Percentiles rank a stretch among this genome's conserved stretches.
These are phyloP conservation scores for Priocnemis perturbator DNA, from an alignment of 2,888 invertebrate genomes.

Conservation along the genomic window DNA sequence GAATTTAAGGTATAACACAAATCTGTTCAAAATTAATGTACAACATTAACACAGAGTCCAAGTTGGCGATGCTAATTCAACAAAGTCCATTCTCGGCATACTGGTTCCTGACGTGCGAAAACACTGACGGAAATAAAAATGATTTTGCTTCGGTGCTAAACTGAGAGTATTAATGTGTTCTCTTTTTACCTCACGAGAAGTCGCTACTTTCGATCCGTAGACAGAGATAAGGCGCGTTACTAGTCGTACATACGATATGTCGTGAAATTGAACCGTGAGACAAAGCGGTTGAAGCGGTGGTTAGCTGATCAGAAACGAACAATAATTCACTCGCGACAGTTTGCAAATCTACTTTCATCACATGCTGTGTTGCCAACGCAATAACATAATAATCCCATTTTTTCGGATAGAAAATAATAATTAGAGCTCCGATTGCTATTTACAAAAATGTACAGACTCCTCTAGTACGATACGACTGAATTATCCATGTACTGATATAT, in stretches of 20 bases:
- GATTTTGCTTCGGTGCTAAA: background rate
- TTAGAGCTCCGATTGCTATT: conserved; percentile 48
- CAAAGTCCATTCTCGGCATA: background rate
- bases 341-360: conserved; percentile 24
- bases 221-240: too few relatives aligned
- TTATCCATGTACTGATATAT: conserved; percentile 14
- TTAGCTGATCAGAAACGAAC: too few relatives aligned
- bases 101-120: background rate
- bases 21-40: conserved; percentile 22
- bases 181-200: too few relatives aligned
- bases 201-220: too few relatives aligned
- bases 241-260: too few relatives aligned
- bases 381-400: conserved; percentile 30
- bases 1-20: conserved; percentile 38
- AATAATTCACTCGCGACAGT: conserved; percentile 1
- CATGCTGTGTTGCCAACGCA: conserved; percentile 53
- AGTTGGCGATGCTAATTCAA: background rate
- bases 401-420: conserved; percentile 27
- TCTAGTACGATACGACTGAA: conserved; percentile 18
- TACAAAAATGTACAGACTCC: conserved; percentile 58
- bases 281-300: too few relatives aligned
- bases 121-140: conserved; percentile 2
- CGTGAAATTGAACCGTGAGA: too few relatives aligned
- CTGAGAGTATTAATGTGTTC: too few relatives aligned
- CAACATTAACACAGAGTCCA: conserved; percentile 11